Base-by-base conservation (phyloP, 2,797 vertebrate species). In the Champsocephalus gunnari region DNA sequence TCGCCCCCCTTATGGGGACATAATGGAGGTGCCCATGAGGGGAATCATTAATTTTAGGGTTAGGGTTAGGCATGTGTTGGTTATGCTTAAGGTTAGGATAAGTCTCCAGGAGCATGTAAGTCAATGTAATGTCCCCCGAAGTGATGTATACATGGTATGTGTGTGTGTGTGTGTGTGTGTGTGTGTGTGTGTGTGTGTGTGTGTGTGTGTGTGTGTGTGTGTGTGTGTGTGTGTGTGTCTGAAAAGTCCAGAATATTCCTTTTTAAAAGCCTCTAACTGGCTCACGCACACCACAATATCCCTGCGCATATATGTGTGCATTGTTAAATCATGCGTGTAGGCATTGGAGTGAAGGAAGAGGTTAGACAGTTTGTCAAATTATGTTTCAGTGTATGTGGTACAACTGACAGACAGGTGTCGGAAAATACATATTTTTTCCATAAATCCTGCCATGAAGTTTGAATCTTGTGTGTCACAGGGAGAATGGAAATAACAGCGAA, bases 401-500 rank as follows among this genome's bases (percentile, higher is more conserved):
- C 49, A 66, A 74, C 61, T 71, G 68, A 82, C 72, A 67, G 71
- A 67, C 66, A 87, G 62, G 74, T 88, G 71, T 77, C 70, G 9
- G 9, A 69, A 64, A 77, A 41, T 0, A 32, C 57, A 28, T 38
- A 41, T 50, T 43, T 58, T 38, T 38, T 50, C 19, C 17, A 60
- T 56, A 59, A 71, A 77, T 81, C 63, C 62, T 66, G 49, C 61
- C 44, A 44, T 24, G 17, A 74, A 82, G 83, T 82, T 86, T 73
- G 80, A 38, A 74, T 87, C 71, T 32, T 77, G 73, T 78, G 81
- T 87, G 75, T 88, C 85, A 79, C 69, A 60, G 59, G 28, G 50
- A 84, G 77, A 77, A 74, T 71, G 84, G 82, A 88, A 88, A 90
- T 87, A 86, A 78, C 83, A 82, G 78, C 69, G 56, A 82, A 78